A percentile compares a stretch with the other conserved stretches of the same genome.
phyloP scores from a whole-genome alignment of 2,113 vertebrate species.

The Apteryx owenii region DNA sequence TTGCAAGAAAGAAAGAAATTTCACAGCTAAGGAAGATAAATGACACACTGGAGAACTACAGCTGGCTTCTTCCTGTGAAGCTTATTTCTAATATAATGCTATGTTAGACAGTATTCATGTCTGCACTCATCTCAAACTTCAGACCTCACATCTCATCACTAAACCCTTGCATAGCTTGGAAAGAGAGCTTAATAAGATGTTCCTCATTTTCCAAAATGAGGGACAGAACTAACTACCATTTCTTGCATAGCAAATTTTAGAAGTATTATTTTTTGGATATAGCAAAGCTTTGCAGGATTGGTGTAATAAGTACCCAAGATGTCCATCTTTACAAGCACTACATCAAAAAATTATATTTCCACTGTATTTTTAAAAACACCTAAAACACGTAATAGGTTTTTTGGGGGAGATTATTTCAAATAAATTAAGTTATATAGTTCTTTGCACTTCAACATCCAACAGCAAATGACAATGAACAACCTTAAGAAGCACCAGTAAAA shows the following conservation, averaged over 20 bases:
- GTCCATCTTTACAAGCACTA: background rate
- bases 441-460: background rate
- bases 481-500: background rate
- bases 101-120: background rate
- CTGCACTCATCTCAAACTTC: background rate
- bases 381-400: background rate
- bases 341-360: background rate
- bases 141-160: background rate
- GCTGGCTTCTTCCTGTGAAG: background rate
- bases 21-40: background rate
- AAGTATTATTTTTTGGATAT: background rate
- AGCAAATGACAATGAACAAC: background rate
- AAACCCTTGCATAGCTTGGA: background rate
- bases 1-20: background rate
- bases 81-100: background rate
- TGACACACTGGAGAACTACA: background rate
- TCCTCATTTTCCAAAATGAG: background rate
- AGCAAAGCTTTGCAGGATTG: background rate
- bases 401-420: background rate
- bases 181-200: background rate
- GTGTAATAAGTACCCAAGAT: rapidly evolving
- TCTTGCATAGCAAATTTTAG: background rate
- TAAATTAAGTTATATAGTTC: background rate
- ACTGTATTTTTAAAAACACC: background rate
- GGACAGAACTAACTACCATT: background rate